Evolutionary conservation across 2,888 invertebrate genomes (phyloP), one percentile per base, ranked within the genome.

Genomic region (Axea sp.): DNA sequence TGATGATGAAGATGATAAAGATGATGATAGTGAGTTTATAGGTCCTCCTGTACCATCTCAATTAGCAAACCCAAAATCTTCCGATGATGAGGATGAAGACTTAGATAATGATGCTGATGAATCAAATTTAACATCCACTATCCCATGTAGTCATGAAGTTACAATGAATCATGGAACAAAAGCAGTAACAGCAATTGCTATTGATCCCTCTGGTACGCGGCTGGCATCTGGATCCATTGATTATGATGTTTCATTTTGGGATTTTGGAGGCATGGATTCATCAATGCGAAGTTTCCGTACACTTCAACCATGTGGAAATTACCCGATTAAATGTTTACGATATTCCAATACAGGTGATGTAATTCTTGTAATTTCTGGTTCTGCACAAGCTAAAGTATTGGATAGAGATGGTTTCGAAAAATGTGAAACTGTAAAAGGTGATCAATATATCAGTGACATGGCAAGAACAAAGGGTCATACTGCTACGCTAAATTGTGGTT

Each of bases 231-330:
- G 99, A 0, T 96, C 98, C 0, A 92, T 96, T 15, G 99, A 99
- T 87, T 99, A 98, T 87, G 97, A 98, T 78, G 94, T 99, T 1
- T 94, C 95, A 51, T 95, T 99, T 80, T 99, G 97, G 97, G 99
- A 99, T 86, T 99, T 99, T 89, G 96, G 97, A 73, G 99, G 98
- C 2, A 99, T 99, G 98, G 98, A 99, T 86, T 92, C 95, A 0
- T 92, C 94, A 0, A 91, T 97, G 90, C 92, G 95, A 49, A 95
- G 97, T 41, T 99, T 98, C 86, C 91, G 98, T 12, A 95, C 95
- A 0, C 89, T 98, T 96, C 94, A 95, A 77, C 98, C 99, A 0
- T 97, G 97, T 84, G 98, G 98, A 87, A 95, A 95, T 85, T 97
- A 99, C 87, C 96, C 97, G 0, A 97, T 99, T 68, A 93, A 94